These are phyloP conservation scores for Sitodiplosis mosellana DNA, from an alignment of 1,140 invertebrate genomes.

Conservation along the genomic window DNA sequence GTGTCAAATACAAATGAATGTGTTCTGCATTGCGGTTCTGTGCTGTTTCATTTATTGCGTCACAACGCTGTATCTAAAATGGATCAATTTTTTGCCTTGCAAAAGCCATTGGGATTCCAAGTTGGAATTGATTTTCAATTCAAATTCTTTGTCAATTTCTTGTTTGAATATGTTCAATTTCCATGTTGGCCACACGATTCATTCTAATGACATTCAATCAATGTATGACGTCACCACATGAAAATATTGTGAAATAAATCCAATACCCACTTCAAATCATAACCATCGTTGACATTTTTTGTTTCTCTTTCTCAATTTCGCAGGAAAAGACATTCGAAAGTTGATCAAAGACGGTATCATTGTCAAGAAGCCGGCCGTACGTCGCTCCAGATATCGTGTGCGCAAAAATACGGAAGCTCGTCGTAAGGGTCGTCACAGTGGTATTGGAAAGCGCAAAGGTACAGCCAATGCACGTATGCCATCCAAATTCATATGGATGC, in stretches of 20 bases:
- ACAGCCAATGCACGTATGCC: constrained; percentile 98
- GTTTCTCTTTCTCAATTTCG: constrained; percentile 24
- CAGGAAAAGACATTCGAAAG: constrained; percentile 96
- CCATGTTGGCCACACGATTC: no score
- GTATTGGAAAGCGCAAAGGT: constrained; percentile 98
- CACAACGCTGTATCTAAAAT: not conserved
- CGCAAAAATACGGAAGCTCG: constrained; percentile 93
- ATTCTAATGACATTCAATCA: not conserved
- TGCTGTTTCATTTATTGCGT: not conserved
- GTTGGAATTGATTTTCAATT: no score
- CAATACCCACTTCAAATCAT: no score
- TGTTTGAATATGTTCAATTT: not conserved
- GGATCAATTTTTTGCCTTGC: constrained; percentile 4
- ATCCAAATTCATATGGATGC: constrained; percentile 95
- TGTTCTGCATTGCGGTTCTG: constrained; percentile 3
- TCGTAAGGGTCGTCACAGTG: constrained; percentile 94
- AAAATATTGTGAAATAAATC: not conserved
- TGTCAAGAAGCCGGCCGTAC: constrained; percentile 96
- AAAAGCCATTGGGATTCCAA: not conserved
- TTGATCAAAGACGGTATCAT: constrained; percentile 99
- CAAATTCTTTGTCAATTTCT: not conserved
- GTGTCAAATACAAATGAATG: no score
- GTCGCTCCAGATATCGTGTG: constrained; percentile 91
- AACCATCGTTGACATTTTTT: no score
- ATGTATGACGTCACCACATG: not conserved